These are phyloP conservation scores for Drosophila silvestris DNA, from an alignment of 2,888 invertebrate genomes.

Conservation along the genomic window DNA sequence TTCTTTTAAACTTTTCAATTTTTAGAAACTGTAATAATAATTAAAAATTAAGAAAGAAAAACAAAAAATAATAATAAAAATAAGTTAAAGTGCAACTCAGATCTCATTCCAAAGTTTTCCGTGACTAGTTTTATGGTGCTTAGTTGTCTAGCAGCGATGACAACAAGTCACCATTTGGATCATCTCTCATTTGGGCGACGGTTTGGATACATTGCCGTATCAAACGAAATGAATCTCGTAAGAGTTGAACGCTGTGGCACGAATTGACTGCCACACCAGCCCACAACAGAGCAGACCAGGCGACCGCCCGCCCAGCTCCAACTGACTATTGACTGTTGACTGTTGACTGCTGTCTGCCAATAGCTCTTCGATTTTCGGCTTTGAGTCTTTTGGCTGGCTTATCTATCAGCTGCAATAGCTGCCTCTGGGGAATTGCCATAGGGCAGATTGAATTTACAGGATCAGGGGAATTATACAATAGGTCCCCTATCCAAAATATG, in stretches of 20 bases:
- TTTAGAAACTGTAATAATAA: background rate
- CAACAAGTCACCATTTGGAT: slow-evolving; percentile 34
- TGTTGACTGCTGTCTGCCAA: slow-evolving; percentile 21
- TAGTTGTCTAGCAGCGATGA: slow-evolving; percentile 10
- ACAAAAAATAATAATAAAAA: background rate
- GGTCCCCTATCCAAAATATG: slow-evolving; percentile 1
- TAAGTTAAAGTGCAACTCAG: background rate
- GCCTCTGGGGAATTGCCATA: slow-evolving; percentile 15
- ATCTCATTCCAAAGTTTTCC: background rate
- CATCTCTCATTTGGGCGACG: slow-evolving; percentile 49
- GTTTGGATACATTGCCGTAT: slow-evolving; percentile 38
- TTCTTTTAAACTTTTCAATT: background rate
- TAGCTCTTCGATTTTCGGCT: slow-evolving; percentile 30
- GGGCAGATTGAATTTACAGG: background rate
- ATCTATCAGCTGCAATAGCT: slow-evolving; percentile 34
- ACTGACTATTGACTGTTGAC: slow-evolving; percentile 9
- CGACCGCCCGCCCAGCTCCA: slow-evolving; percentile 47
- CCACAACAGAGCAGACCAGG: slow-evolving; percentile 8
- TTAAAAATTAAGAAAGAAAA: background rate
- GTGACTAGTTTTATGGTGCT: slow-evolving; percentile 7
- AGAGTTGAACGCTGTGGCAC: slow-evolving; percentile 56
- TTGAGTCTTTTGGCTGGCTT: slow-evolving; percentile 30
- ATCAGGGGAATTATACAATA: slow-evolving; percentile 6
- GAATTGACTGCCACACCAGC: slow-evolving; percentile 51
- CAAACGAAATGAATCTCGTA: slow-evolving; percentile 47